Percentiles rank a stretch among this genome's conserved stretches.
phyloP scores from a whole-genome alignment of 64 coral and sea anemone genomes.

The Pocillopora verrucosa region DNA sequence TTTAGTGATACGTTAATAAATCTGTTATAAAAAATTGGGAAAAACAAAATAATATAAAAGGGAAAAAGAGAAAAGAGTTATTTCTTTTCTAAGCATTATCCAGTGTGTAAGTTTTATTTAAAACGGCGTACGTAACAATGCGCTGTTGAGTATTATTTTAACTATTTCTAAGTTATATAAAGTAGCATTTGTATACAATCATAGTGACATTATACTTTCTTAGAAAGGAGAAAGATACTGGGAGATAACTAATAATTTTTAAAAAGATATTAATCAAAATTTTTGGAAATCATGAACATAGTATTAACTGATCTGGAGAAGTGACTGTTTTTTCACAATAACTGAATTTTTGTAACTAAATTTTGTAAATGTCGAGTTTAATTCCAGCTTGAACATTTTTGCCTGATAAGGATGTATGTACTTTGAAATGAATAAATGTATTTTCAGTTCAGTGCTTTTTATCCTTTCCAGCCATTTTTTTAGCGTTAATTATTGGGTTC shows the following conservation, averaged over 20 bases:
- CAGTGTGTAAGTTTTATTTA: constrained; percentile 17
- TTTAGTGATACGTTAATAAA: too few relatives aligned
- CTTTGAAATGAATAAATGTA: not conserved
- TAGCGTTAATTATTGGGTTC: not conserved
- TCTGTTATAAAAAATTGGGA: not conserved
- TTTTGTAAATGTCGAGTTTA: not conserved
- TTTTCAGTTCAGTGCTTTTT: not conserved
- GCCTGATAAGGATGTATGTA: not conserved
- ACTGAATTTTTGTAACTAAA: not conserved
- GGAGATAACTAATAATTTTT: not conserved
- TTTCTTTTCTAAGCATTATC: not conserved
- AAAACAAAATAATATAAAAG: not conserved
- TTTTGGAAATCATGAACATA: not conserved
- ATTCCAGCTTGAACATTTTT: not conserved
- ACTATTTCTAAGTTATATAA: constrained; percentile 14
- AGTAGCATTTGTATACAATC: not conserved
- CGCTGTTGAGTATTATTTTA: constrained; percentile 16
- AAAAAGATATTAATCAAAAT: not conserved
- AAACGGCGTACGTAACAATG: not conserved
- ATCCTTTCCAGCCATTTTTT: not conserved
- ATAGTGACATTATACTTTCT: constrained; percentile 1
- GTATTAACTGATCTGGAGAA: not conserved
- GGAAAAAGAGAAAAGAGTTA: not conserved
- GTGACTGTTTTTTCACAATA: not conserved
- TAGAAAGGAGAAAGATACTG: not conserved